A percentile compares a stretch with the other conserved stretches of the same genome.
Conservation (phyloP, 2,113 vertebrate species). For the Thomomys bottae region DNA sequence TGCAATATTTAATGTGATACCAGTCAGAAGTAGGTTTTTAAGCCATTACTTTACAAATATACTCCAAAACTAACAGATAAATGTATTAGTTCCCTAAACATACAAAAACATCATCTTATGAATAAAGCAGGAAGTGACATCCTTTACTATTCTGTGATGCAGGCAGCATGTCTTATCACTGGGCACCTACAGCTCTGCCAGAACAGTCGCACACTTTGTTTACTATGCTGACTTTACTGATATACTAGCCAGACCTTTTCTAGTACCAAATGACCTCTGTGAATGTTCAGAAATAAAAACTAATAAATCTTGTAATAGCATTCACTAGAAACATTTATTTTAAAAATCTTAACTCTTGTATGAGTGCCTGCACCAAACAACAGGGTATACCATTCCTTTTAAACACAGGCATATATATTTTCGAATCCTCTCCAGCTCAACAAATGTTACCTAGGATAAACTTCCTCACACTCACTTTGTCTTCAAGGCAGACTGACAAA, state of each 20-base stretch:
- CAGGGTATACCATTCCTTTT: neutral
- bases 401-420: constrained; percentile 23
- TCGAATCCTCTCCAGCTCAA: constrained; percentile 40
- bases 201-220: neutral
- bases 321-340: neutral
- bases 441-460: constrained; percentile 59
- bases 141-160: neutral
- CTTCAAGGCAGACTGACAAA: constrained; percentile 34
- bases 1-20: neutral
- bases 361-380: neutral
- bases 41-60: constrained; percentile 34
- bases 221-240: constrained; percentile 40
- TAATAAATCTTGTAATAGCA: constrained; percentile 9
- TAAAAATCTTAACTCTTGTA: constrained; percentile 10
- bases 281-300: constrained; percentile 54
- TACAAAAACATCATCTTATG: constrained; percentile 46
- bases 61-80: constrained; percentile 29
- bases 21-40: neutral
- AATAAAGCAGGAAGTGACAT: neutral
- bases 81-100: neutral
- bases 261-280: neutral
- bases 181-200: neutral
- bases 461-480: constrained; percentile 43
- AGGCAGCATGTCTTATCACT: neutral
- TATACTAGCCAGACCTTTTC: neutral